phyloP scores from a whole-genome alignment of 2,113 vertebrate genomes.

The Spea bombifrons region DNA sequence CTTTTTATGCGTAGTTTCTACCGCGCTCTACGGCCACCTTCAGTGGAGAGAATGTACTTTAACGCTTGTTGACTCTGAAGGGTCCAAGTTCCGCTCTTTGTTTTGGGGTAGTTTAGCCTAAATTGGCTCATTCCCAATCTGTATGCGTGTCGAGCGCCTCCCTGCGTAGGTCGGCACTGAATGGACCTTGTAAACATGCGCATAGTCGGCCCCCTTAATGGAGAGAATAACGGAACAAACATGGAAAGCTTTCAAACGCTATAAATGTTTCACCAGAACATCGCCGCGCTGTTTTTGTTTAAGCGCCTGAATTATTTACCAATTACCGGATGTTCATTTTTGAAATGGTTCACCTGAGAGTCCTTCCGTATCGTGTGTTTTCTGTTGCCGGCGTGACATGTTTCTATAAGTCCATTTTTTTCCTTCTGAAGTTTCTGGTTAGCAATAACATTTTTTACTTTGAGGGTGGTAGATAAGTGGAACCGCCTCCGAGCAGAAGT shows the following conservation, averaged over 20 bases:
- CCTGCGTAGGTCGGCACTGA: not conserved
- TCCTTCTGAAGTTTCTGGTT: too few relatives aligned
- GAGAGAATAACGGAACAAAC: not conserved
- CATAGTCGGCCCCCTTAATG: not conserved
- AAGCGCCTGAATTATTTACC: conserved; percentile 7
- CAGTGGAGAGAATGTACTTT: too few relatives aligned
- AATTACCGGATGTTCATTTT: not conserved
- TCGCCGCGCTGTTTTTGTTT: not conserved
- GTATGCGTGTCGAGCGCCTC: not conserved
- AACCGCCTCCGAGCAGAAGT: too few relatives aligned
- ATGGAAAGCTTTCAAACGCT: conserved; percentile 15
- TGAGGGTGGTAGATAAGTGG: too few relatives aligned
- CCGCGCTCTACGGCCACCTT: too few relatives aligned
- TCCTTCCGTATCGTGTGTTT: too few relatives aligned
- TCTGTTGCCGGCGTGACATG: too few relatives aligned
- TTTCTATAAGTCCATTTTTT: too few relatives aligned
- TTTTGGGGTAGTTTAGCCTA: not conserved
- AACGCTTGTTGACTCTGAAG: too few relatives aligned
- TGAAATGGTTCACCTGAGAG: not conserved
- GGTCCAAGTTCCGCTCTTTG: too few relatives aligned
- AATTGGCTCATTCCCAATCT: not conserved
- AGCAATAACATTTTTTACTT: too few relatives aligned
- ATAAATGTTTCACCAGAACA: conserved; percentile 8
- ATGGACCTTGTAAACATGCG: not conserved
- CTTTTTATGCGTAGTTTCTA: too few relatives aligned